A percentile compares a stretch with the other conserved stretches of the same genome.
These are phyloP conservation scores for Harpalus rubripes DNA, from an alignment of 2,888 invertebrate species.

Conservation along the genomic window DNA sequence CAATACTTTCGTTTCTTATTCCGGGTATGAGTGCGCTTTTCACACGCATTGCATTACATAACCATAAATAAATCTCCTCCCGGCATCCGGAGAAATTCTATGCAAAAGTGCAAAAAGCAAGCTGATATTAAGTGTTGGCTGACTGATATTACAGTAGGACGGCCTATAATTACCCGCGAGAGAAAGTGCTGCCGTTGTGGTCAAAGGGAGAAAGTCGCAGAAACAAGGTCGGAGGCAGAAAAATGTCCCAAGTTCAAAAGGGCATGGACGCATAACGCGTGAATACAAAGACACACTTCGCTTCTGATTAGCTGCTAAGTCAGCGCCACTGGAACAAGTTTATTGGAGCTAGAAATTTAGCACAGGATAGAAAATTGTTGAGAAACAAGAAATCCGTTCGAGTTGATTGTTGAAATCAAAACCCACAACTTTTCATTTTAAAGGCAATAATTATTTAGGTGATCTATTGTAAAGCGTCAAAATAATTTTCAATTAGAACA, in stretches of 20 bases:
- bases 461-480: too few relatives aligned
- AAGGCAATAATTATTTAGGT: too few relatives aligned
- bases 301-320: conserved; percentile 12
- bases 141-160: conserved; percentile 52
- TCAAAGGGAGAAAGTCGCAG: conserved; percentile 57
- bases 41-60: conserved; percentile 42
- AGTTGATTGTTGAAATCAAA: neutral
- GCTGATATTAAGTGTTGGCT: conserved; percentile 19
- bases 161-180: conserved; percentile 55
- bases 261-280: conserved; percentile 23
- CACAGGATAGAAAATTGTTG: neutral
- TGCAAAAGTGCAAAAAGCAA: conserved; percentile 44
- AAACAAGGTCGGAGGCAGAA: conserved; percentile 60
- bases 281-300: conserved; percentile 16
- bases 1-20: conserved; percentile 43
- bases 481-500: too few relatives aligned
- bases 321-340: conserved; percentile 5
- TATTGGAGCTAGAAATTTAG: conserved; percentile 44
- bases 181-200: conserved; percentile 59
- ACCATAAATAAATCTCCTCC: conserved; percentile 4
- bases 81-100: conserved; percentile 45
- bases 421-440: too few relatives aligned
- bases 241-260: conserved; percentile 65
- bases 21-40: conserved; percentile 43
- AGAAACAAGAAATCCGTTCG: conserved; percentile 12